phyloP scores from a whole-genome alignment of 2,888 invertebrate genomes.

The Alentia gelatinosa region DNA sequence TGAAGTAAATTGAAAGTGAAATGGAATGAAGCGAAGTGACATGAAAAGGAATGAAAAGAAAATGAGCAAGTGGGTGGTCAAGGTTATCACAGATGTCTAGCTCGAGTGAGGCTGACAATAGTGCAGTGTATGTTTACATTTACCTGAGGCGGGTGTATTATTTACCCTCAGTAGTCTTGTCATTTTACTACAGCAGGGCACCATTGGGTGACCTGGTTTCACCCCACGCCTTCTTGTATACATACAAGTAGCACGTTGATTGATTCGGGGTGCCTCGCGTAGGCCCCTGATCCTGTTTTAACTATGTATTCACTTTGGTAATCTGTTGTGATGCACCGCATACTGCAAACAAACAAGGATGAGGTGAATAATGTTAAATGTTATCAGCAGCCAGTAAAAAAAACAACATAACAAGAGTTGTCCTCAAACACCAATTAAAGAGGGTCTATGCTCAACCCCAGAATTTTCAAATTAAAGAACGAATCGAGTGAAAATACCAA shows the following conservation, averaged over 20 bases:
- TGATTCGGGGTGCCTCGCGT: background rate
- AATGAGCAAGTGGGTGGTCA: slow-evolving; percentile 12
- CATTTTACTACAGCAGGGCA: background rate
- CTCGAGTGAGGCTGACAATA: background rate
- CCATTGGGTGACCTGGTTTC: background rate
- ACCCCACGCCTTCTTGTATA: background rate
- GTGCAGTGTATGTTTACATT: slow-evolving; percentile 7
- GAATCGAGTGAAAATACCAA: background rate
- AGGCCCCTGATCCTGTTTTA: background rate
- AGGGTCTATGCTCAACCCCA: background rate
- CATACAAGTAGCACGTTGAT: slow-evolving; percentile 1
- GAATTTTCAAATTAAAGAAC: background rate
- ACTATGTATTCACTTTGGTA: slow-evolving; percentile 43
- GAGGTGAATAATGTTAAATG: slow-evolving; percentile 29
- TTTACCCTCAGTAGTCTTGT: slow-evolving; percentile 1
- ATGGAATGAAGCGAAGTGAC: background rate
- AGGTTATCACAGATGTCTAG: background rate
- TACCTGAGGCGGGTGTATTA: background rate
- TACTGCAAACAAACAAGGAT: background rate
- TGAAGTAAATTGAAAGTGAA: background rate
- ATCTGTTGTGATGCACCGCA: slow-evolving; percentile 40
- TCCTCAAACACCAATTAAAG: background rate
- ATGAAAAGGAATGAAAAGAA: background rate
- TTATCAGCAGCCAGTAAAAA: background rate
- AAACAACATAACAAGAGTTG: background rate